phyloP scores from a whole-genome alignment of 1,140 invertebrate genomes.

The Globodera rostochiensis region DNA sequence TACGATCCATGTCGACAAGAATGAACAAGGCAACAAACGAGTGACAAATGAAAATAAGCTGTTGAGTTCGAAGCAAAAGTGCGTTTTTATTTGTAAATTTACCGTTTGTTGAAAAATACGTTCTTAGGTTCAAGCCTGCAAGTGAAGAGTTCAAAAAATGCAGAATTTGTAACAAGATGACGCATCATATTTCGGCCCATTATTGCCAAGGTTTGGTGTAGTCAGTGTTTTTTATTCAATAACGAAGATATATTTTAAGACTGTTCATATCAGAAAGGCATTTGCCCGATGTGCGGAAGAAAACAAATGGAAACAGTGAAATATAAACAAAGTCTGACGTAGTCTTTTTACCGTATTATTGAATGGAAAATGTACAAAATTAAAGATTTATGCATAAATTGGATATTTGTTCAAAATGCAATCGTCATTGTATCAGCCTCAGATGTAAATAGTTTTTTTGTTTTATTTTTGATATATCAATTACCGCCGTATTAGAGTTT shows the following conservation, averaged over 20 bases:
- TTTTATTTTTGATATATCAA: too few species aligned
- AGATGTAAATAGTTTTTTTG: too few species aligned
- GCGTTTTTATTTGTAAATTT: constrained; percentile 13
- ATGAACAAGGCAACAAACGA: constrained; percentile 13
- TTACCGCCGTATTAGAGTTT: too few species aligned
- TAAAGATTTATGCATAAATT: too few species aligned
- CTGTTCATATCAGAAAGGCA: constrained; percentile 49
- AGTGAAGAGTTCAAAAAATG: constrained; percentile 46
- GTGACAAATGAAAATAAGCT: constrained; percentile 51
- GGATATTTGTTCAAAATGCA: too few species aligned
- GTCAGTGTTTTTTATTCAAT: constrained; percentile 9
- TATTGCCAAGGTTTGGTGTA: constrained; percentile 37
- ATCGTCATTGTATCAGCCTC: too few species aligned
- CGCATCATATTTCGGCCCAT: constrained; percentile 43
- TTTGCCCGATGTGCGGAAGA: constrained; percentile 48
- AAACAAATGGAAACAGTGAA: constrained; percentile 42
- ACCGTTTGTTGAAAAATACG: not conserved
- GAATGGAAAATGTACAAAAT: too few species aligned
- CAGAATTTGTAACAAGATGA: constrained; percentile 47
- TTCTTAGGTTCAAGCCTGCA: constrained; percentile 44
- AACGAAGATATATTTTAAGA: constrained; percentile 15
- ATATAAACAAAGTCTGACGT: constrained; percentile 32
- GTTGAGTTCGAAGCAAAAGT: constrained; percentile 43
- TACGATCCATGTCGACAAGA: constrained; percentile 37
- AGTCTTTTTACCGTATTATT: not conserved